phyloP scores from a whole-genome alignment of 92 coral and sea anemone species.

The Paramuricea clavata region DNA sequence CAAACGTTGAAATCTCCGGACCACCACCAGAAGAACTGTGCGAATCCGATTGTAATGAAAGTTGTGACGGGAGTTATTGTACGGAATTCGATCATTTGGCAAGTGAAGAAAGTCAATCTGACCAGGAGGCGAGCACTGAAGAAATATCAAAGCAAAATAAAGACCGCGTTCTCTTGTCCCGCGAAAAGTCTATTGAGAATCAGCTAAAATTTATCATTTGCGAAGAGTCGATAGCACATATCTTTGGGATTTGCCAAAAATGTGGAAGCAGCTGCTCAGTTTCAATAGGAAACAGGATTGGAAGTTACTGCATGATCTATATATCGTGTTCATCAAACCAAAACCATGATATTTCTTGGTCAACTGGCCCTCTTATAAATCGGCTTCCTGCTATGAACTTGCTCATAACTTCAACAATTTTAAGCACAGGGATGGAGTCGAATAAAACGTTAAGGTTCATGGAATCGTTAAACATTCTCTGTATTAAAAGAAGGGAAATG shows the following conservation, averaged over 20 bases:
- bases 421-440: slow-evolving; percentile 52
- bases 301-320: slow-evolving; percentile 26
- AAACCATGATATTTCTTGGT: slow-evolving; percentile 10
- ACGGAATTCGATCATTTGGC: not conserved
- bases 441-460: slow-evolving; percentile 50
- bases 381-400: slow-evolving; percentile 11
- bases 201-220: slow-evolving; percentile 32
- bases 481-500: slow-evolving; percentile 55
- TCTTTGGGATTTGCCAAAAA: slow-evolving; percentile 14
- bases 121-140: not conserved
- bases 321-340: not conserved
- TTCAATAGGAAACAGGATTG: slow-evolving; percentile 18
- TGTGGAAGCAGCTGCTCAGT: slow-evolving; percentile 25
- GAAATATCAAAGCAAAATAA: not conserved
- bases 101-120: not conserved
- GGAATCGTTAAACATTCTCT: slow-evolving; percentile 50
- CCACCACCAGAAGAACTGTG: slow-evolving; percentile 1
- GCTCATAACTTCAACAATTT: slow-evolving; percentile 10
- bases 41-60: slow-evolving; percentile 1
- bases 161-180: not conserved
- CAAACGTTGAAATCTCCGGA: not conserved
- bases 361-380: slow-evolving; percentile 36
- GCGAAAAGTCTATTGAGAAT: not conserved
- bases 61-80: not conserved
- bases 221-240: slow-evolving; percentile 24